These are phyloP conservation scores for Cuculus canorus DNA, from an alignment of 2,797 vertebrate species.

Conservation along the genomic window DNA sequence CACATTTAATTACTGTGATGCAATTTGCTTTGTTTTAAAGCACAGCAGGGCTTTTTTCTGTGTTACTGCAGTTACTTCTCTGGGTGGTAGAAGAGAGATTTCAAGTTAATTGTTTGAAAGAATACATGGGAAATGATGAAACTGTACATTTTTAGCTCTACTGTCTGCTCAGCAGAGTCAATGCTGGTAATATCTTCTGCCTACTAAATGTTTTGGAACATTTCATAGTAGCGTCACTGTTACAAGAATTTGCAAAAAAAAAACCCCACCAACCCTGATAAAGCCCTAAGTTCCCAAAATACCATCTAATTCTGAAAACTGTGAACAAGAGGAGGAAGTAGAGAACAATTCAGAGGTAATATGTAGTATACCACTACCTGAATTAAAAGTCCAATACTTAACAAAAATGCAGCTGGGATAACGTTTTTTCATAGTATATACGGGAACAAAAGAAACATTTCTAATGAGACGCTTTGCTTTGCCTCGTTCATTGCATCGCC, in stretches of 20 bases:
- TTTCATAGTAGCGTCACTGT: conserved; percentile 70
- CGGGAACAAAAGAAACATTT: neutral
- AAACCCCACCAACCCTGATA: neutral
- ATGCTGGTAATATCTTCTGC: conserved; percentile 74
- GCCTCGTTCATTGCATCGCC: neutral
- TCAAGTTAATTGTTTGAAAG: neutral
- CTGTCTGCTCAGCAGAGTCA: conserved; percentile 67
- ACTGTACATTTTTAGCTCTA: neutral
- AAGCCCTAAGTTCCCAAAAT: conserved; percentile 32
- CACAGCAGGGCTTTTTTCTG: neutral
- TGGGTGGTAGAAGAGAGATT: neutral
- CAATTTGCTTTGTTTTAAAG: neutral
- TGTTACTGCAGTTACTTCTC: neutral
- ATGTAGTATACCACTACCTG: neutral
- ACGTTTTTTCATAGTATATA: neutral
- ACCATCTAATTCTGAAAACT: neutral
- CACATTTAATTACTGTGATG: neutral
- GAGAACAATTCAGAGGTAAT: neutral
- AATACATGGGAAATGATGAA: neutral
- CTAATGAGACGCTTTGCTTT: neutral
- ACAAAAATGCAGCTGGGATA: neutral
- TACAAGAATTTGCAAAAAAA: conserved; percentile 70
- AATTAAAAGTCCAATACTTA: neutral
- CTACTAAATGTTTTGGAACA: conserved; percentile 74
- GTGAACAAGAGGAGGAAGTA: neutral